Evolutionary conservation across 1,140 invertebrate genomes (phyloP).

Genomic region (Nylanderia fulva): DNA sequence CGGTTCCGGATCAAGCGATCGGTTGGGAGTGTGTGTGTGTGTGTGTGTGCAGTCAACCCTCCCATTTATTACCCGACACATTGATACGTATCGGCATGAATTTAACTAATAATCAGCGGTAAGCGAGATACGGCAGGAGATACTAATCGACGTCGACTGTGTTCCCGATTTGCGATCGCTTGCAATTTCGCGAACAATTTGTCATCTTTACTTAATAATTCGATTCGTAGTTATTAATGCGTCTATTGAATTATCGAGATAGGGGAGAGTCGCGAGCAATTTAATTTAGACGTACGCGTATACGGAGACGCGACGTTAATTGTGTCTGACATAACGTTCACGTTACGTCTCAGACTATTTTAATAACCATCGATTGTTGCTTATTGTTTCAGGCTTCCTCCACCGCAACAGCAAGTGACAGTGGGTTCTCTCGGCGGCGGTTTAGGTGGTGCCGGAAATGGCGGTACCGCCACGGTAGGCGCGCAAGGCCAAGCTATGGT

Average conservation of each 20-base stretch:
- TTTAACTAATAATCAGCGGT: conserved; percentile 54
- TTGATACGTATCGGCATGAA: conserved; percentile 39
- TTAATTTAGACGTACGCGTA: conserved; percentile 8
- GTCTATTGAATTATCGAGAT: background rate
- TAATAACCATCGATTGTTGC: conserved; percentile 18
- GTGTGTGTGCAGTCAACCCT: conserved; percentile 14
- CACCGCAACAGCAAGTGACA: conserved; percentile 85
- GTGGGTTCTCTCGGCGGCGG: conserved; percentile 81
- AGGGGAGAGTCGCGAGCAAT: background rate
- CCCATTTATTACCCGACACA: conserved; percentile 47
- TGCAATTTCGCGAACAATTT: conserved; percentile 14
- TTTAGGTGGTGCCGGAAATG: conserved; percentile 80
- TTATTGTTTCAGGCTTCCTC: conserved; percentile 84
- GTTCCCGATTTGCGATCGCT: background rate
- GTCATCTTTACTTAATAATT: conserved; percentile 4
- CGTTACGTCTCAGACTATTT: background rate
- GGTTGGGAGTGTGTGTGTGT: too few relatives aligned
- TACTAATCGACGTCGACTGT: conserved; percentile 34
- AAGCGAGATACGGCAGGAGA: conserved; percentile 27
- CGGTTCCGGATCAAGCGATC: conserved; percentile 26
- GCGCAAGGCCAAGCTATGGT: conserved; percentile 88
- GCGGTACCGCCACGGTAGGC: conserved; percentile 84
- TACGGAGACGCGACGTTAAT: background rate
- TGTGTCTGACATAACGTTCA: background rate
- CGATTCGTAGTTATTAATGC: background rate